phyloP scores from a whole-genome alignment of 2,797 vertebrate genomes.

The Syngnathus rostellatus region DNA sequence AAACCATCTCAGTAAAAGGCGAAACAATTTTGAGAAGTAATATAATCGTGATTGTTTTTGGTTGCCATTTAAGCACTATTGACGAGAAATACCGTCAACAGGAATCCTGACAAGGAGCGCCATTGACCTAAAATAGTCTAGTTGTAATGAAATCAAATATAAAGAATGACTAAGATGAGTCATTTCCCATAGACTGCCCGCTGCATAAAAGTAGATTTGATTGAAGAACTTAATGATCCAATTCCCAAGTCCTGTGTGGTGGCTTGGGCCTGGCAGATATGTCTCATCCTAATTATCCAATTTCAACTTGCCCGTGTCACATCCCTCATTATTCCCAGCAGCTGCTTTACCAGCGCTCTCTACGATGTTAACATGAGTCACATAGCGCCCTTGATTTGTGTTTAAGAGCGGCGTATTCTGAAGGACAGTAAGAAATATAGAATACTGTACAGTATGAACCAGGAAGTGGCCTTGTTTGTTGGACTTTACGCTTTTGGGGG shows the following conservation, averaged over 20 bases:
- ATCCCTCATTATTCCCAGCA: constrained; percentile 68
- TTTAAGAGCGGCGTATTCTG: constrained; percentile 51
- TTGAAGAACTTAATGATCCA: constrained; percentile 72
- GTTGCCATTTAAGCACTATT: too few relatives aligned
- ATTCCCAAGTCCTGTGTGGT: constrained; percentile 61
- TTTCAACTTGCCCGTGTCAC: constrained; percentile 75
- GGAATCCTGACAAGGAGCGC: too few relatives aligned
- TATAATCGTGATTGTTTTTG: too few relatives aligned
- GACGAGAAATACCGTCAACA: too few relatives aligned
- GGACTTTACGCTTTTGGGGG: constrained; percentile 51
- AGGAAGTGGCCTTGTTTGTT: constrained; percentile 49
- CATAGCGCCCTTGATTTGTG: constrained; percentile 72
- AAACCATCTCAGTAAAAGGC: constrained; percentile 13
- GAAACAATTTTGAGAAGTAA: too few relatives aligned
- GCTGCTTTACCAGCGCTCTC: constrained; percentile 57
- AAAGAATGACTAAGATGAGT: constrained; percentile 55
- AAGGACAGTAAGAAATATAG: constrained; percentile 26
- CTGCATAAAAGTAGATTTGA: constrained; percentile 43
- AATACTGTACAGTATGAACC: constrained; percentile 29
- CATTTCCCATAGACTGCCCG: constrained; percentile 28
- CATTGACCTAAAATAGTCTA: too few relatives aligned
- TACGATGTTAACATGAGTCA: constrained; percentile 70
- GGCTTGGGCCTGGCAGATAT: constrained; percentile 66
- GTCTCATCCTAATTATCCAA: constrained; percentile 80
- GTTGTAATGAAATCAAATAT: constrained; percentile 52